phyloP scores from a whole-genome alignment of 2,113 vertebrate species.

The Dicerorhinus sumatrensis region DNA sequence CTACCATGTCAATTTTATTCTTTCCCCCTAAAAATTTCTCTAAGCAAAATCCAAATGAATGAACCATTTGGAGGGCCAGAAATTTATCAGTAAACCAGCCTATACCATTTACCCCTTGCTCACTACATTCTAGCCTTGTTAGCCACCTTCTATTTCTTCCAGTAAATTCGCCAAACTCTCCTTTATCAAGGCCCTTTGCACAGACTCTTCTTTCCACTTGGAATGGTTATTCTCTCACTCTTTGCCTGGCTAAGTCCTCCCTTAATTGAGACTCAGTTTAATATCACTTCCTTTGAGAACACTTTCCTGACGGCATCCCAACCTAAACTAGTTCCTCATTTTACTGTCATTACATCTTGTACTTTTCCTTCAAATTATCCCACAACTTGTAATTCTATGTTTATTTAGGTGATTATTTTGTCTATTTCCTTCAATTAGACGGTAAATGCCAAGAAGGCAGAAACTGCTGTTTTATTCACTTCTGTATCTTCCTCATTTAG shows the following conservation, averaged over 20 bases:
- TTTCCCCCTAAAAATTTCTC: neutral
- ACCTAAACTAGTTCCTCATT: neutral
- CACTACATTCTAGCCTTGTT: neutral
- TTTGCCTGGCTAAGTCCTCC: neutral
- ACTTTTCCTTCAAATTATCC: constrained; percentile 39
- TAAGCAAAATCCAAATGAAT: constrained; percentile 35
- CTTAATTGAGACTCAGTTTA: neutral
- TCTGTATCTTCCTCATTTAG: neutral
- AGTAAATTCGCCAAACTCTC: neutral
- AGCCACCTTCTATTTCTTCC: neutral
- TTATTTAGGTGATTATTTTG: neutral
- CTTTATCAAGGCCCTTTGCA: neutral
- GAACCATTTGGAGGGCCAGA: neutral
- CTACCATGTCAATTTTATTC: neutral
- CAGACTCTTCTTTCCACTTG: neutral
- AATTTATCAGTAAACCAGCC: neutral
- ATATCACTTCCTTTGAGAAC: neutral
- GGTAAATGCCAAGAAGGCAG: neutral
- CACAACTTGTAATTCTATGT: neutral
- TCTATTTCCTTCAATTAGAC: neutral
- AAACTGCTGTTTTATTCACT: neutral
- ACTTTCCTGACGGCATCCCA: neutral
- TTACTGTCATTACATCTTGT: neutral
- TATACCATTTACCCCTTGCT: neutral
- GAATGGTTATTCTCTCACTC: neutral